These are phyloP conservation scores for Mastomys natalensis DNA, from an alignment of 2,113 vertebrate species.

Conservation along the genomic window DNA sequence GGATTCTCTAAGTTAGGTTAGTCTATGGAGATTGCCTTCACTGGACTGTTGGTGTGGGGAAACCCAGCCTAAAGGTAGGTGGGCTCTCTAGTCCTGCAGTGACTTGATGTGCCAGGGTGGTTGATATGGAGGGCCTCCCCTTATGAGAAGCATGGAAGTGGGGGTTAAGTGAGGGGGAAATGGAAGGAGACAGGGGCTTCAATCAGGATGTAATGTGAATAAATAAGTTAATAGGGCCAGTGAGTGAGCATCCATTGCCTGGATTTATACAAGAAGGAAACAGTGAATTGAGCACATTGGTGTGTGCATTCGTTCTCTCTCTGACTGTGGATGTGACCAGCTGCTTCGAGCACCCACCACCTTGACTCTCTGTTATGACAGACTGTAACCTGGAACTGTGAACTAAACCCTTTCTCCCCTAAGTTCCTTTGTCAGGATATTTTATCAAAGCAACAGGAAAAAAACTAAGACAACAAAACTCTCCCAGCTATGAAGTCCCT, in stretches of 20 bases:
- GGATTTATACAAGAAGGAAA: background rate
- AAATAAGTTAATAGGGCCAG: too few species aligned
- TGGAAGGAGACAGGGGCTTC: too few species aligned
- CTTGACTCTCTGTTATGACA: background rate
- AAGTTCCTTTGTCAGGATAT: background rate
- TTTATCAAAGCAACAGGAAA: background rate
- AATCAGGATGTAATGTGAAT: too few species aligned
- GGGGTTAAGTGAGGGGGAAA: too few species aligned
- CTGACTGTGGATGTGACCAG: background rate
- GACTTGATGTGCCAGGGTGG: too few species aligned
- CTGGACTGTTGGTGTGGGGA: background rate
- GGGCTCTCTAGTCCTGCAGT: too few species aligned
- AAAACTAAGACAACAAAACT: background rate
- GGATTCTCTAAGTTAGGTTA: background rate
- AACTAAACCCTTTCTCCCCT: background rate
- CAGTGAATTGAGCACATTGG: too few species aligned
- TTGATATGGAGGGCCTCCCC: too few species aligned
- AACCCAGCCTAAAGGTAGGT: background rate
- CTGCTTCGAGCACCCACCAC: background rate
- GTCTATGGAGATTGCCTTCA: background rate
- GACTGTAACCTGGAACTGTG: background rate
- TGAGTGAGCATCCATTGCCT: background rate
- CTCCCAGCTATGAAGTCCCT: too few species aligned
- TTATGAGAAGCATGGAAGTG: too few species aligned
- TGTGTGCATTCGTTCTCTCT: background rate